Evolutionary conservation across 2,113 vertebrate species (phyloP), one percentile per base, ranked within the genome.

Genomic region (Heterocephalus glaber): DNA sequence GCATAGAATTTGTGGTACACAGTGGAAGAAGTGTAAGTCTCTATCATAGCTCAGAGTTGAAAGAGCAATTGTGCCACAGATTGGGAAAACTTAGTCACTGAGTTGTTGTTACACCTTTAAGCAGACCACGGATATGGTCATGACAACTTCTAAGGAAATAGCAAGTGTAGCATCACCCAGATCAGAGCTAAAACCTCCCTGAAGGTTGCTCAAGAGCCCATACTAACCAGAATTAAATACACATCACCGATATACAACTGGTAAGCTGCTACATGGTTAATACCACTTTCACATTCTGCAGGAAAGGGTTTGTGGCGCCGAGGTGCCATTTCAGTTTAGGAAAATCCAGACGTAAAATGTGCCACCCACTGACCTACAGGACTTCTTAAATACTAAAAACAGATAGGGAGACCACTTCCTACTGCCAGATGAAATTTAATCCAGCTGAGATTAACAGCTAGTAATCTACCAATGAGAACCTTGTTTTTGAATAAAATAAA

Each of bases 191-290:
- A 88, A 84, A 30, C 22, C 14, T 92, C 33, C 70, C 52, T 61
- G 13, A 28, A 1, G 58, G 81, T n/a, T 5, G 7, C 22, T 66
- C 7, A 72, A 83, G 52, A 85, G 90, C 7, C 7, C 56, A 80
- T 93, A 97, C 97, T 89, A 74, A 98, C 96, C 97, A 97, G 89
- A 26, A 47, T 82, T 54, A 96, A 89, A 68, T 97, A 98, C 28
- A 77, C 83, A 80, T 94, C 89, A 87, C 95, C 88, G 49, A 86
- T 1, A 6, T 86, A 38, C 35, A 97, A 49, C 38, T 83, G 33
- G 26, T 63, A 88, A 90, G 92, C 63, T 77, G 92, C 93, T 47
- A 79, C 7, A 1, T 44, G 8, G 83, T 94, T 97, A 28, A 96
- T 5, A 80, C 68, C 66, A 14, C 19, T 0, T 38, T 11, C 2